Evolutionary conservation across 2,113 vertebrate genomes (phyloP), one percentile per base, ranked within the genome.

Genomic region (Megalops atlanticus): DNA sequence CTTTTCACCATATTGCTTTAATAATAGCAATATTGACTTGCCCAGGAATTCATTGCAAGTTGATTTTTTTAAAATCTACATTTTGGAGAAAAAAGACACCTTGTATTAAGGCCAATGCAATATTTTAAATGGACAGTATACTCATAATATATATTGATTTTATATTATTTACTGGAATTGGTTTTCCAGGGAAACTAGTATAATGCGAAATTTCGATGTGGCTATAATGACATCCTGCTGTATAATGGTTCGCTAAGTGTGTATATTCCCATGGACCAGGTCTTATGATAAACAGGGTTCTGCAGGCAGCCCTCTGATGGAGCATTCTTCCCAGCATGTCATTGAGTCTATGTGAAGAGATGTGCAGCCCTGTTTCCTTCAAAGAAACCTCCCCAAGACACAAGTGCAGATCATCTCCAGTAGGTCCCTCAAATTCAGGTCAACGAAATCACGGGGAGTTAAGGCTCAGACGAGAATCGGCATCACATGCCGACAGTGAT

Each of bases 181-280:
- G 58, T 64, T 64, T 64, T 64, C 58, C 58, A 27, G 58, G n/a
- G 58, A n/a, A 64, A 64, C n/a, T 27, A 64, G 31, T 31, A 64
- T 64, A 64, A 64, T 64, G 58, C 10, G 24, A 64, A 31, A 64
- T 64, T 64, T 64, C 58, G 31, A n/a, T 24, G 24, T 64, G 24
- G 31, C n/a, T 64, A n/a, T 64, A 64, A 64, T 64, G 58, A 64
- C 58, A 64, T n/a, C 58, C n/a, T 27, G 58, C 24, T 24, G 58
- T 64, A 10, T 64, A 64, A 64, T 31, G 58, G 58, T 31, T 64
- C 24, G 58, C 10, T 64, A 64, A 64, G 58, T 64, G 58, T n/a
- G 31, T 64, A 27, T 64, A 31, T n/a, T 64, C 58, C 58, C 58
- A 64, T 11, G 58, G 58, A 31, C 58, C 58, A 11, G 58, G 3